Conservation (phyloP, 2,797 vertebrate genomes). For the Hylomyscus alleni region DNA sequence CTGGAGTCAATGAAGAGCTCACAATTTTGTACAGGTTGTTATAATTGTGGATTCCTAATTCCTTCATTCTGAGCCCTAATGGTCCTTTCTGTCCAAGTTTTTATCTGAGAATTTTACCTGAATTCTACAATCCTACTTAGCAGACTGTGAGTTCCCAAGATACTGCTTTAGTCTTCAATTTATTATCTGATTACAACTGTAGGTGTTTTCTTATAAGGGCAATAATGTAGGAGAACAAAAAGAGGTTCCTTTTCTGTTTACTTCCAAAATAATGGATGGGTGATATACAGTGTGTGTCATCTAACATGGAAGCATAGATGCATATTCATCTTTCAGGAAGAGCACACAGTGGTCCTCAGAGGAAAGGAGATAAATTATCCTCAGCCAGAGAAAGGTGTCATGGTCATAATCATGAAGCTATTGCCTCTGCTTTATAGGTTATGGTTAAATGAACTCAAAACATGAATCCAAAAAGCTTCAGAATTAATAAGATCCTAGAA, state of each 20-base stretch:
- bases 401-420: neutral
- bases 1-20: neutral
- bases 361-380: neutral
- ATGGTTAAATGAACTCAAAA: neutral
- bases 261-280: slow-evolving; percentile 47
- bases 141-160: slow-evolving; percentile 42
- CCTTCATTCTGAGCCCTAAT: slow-evolving; percentile 10
- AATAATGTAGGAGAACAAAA: neutral
- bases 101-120: slow-evolving; percentile 63
- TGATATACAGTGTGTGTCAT: neutral
- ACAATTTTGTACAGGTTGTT: slow-evolving; percentile 33
- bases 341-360: neutral
- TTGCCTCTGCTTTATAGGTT: neutral
- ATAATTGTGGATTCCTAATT: neutral
- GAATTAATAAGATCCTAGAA: neutral
- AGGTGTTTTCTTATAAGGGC: slow-evolving; percentile 17
- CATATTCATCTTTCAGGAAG: neutral
- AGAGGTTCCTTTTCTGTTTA: neutral
- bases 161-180: slow-evolving; percentile 27
- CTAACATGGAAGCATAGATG: neutral
- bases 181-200: slow-evolving; percentile 45
- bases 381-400: slow-evolving; percentile 24
- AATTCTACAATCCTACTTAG: slow-evolving; percentile 57
- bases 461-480: neutral
- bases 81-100: slow-evolving; percentile 50